A percentile compares a stretch with the other conserved stretches of the same genome.
Evolutionary conservation across 2,113 vertebrate species (phyloP).

Genomic region (Cyanoderma ruficeps): DNA sequence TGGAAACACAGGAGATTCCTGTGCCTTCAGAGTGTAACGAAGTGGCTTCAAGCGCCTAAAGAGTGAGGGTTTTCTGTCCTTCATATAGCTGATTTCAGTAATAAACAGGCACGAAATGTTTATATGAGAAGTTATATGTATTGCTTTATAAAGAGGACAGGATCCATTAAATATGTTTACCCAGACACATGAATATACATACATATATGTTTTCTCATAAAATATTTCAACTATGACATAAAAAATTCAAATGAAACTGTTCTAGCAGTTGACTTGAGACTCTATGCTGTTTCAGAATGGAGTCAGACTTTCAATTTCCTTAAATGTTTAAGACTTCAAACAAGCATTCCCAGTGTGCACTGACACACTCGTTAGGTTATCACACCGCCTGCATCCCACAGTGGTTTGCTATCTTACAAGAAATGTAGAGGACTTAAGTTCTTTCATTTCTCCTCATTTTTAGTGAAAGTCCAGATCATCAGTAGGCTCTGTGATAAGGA

Average conservation of each 20-base stretch:
- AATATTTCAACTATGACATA: not conserved
- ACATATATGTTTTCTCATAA: not conserved
- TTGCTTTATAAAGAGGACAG: not conserved
- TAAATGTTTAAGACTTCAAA: not conserved
- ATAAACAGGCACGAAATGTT: not conserved
- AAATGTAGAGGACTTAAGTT: not conserved
- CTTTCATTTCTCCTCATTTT: not conserved
- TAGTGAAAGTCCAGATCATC: not conserved
- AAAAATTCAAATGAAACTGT: not conserved
- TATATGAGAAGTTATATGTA: not conserved
- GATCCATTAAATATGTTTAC: not conserved
- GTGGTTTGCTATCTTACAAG: not conserved
- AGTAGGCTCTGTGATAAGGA: not conserved
- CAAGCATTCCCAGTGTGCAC: not conserved
- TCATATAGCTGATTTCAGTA: not conserved
- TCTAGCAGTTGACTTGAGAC: not conserved
- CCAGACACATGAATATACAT: not conserved
- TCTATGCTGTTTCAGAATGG: not conserved
- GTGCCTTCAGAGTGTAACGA: not conserved
- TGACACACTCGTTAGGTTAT: not conserved
- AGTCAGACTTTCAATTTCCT: not conserved
- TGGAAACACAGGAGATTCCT: not conserved
- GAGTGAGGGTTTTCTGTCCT: not conserved
- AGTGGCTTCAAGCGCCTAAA: not conserved
- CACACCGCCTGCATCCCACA: not conserved